Base-by-base conservation (phyloP, 2,113 vertebrate species). In the Cynocephalus volans region DNA sequence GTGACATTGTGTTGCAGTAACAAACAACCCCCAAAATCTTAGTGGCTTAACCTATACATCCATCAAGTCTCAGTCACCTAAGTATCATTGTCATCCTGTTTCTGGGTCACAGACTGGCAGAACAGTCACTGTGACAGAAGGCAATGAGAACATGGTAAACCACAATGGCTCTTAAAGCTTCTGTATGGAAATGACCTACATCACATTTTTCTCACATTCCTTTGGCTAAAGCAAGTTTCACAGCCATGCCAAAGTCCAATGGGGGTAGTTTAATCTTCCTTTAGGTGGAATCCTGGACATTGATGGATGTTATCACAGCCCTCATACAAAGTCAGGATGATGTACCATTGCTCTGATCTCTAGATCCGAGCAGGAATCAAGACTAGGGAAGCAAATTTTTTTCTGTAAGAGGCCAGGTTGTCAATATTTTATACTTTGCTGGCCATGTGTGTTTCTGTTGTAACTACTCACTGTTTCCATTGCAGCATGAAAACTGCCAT, bases 1-100 rank as follows among this genome's bases (percentile, higher is more conserved):
- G 48, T 45, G n/a, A 86, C 33, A 77, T 33, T 90, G 12, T 67
- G 58, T 12, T 75, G n/a, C 8, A 50, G 50, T 65, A 48, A 81
- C 48, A 80, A 88, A 64, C 28, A 80, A 52, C 3, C 3, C 54
- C 41, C 21, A 0, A 41, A 79, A 45, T 14, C 14, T 11, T 21
- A 24, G 21, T n/a, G 11, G 48, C 1, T 3, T 48, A 15, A 73
- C 24, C 48, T 17, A 4, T 26, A 26, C 7, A 28, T 9, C 48
- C 11, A n/a, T 33, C 5, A 26, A 17, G 36, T 15, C 3, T 13
- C 73, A 80, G 17, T 2, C 52, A 41, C 41, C 4, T 41, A 79
- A 19, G 4, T 10, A 1, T 3, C 54, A 26, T 9, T 5, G 13
- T 7, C 13, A 28, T 54, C 19, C 31, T 58, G 13, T 1, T 26